Conservation (phyloP, 1,140 invertebrate species). For the Ips nitidus region DNA sequence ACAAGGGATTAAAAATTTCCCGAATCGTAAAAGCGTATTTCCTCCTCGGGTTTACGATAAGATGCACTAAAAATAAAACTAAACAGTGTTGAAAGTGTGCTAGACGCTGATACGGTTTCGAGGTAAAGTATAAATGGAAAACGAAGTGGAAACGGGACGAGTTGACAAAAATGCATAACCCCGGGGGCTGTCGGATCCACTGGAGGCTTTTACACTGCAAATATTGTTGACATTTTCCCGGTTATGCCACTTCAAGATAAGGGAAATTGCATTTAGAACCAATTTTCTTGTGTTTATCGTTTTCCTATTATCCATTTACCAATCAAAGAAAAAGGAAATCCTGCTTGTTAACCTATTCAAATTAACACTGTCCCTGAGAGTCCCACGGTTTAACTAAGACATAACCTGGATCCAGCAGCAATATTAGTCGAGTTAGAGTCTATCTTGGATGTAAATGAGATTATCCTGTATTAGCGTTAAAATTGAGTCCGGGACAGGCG, state of each 20-base stretch:
- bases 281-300: no score
- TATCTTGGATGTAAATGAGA: neutral
- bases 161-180: slow-evolving; percentile 1
- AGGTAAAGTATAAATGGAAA: neutral
- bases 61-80: neutral
- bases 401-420: neutral
- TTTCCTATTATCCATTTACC: no score
- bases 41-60: neutral
- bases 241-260: no score
- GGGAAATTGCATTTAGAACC: no score
- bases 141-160: neutral
- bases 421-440: neutral
- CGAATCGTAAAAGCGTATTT: no score
- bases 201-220: no score
- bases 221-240: no score
- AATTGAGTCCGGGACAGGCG: neutral
- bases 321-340: no score
- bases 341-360: neutral
- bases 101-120: neutral
- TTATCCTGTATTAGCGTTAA: neutral
- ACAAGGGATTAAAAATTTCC: no score
- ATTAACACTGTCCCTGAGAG: neutral
- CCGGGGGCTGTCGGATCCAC: no score
- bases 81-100: slow-evolving; percentile 5
- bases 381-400: neutral